phyloP scores from a whole-genome alignment of 2,113 vertebrate species.

The Pollachius pollachius region DNA sequence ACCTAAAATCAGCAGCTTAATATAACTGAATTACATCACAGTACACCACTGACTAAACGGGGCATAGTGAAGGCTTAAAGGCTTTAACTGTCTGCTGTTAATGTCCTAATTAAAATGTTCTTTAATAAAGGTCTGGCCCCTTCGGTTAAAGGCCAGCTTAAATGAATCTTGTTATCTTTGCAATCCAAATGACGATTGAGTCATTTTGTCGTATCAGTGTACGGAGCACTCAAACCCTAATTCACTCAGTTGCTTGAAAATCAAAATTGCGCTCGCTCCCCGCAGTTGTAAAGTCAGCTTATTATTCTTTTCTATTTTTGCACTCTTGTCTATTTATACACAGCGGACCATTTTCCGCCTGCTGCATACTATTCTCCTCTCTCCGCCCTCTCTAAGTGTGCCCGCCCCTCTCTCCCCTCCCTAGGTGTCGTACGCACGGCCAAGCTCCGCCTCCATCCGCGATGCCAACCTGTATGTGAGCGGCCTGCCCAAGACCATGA shows the following conservation, averaged over 20 bases:
- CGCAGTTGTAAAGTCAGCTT: too few relatives aligned
- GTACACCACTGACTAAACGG: conserved; percentile 8
- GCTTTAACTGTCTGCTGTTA: conserved; percentile 11
- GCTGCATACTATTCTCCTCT: too few relatives aligned
- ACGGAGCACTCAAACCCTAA: not conserved
- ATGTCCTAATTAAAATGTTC: conserved; percentile 4
- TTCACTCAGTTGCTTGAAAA: not conserved
- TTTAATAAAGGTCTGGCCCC: conserved; percentile 17
- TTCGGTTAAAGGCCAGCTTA: not conserved
- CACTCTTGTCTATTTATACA: too few relatives aligned
- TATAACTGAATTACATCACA: conserved; percentile 4
- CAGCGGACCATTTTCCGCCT: too few relatives aligned
- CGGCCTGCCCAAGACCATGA: conserved; percentile 99
- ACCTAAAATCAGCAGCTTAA: not conserved
- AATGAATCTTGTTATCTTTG: not conserved
- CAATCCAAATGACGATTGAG: not conserved
- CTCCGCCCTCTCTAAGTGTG: not conserved
- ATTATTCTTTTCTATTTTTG: too few relatives aligned
- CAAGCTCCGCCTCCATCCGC: conserved; percentile 97
- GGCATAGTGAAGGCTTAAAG: conserved; percentile 18
- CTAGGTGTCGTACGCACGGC: conserved; percentile 97
- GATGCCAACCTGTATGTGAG: conserved; percentile 99
- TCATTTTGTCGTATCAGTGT: not conserved
- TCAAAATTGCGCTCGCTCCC: conserved; percentile 1
- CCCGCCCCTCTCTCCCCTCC: conserved; percentile 7